These are phyloP conservation scores for Corvus moneduloides DNA, from an alignment of 2,113 vertebrate species.

Conservation along the genomic window DNA sequence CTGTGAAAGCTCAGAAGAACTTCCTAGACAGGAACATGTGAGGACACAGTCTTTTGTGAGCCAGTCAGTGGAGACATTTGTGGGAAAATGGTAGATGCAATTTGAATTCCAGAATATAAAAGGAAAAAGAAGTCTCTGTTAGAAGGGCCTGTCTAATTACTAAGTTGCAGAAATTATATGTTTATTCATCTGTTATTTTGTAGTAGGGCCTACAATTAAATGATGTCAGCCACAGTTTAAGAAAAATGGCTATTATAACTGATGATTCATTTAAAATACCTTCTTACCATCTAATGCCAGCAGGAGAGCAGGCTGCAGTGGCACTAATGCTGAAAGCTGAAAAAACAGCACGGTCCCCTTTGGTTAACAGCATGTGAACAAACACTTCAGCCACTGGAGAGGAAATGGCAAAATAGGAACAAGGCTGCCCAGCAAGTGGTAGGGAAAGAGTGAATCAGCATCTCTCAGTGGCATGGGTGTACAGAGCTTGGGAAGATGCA, in stretches of 20 bases:
- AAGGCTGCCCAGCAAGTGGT: background rate
- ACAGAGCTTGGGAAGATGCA: background rate
- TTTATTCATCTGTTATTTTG: conserved; percentile 50
- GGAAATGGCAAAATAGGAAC: background rate
- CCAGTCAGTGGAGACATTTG: background rate
- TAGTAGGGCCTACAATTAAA: conserved; percentile 15
- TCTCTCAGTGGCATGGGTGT: background rate
- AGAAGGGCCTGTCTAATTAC: conserved; percentile 24
- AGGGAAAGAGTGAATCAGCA: background rate
- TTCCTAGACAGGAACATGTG: background rate
- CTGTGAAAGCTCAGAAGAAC: background rate
- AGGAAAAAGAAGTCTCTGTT: background rate
- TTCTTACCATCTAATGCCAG: background rate
- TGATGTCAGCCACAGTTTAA: conserved; percentile 26
- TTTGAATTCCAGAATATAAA: background rate
- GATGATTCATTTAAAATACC: conserved; percentile 23
- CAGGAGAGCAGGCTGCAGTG: background rate
- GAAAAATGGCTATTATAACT: background rate
- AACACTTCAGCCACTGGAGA: background rate
- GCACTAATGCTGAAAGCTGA: background rate
- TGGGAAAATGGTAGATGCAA: background rate
- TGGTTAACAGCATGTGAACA: background rate
- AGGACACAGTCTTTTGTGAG: conserved; percentile 9
- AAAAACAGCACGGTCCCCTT: background rate
- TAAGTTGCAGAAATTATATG: conserved; percentile 33